phyloP scores from a whole-genome alignment of 2,113 vertebrate species.

The Colistium nudipinnis region DNA sequence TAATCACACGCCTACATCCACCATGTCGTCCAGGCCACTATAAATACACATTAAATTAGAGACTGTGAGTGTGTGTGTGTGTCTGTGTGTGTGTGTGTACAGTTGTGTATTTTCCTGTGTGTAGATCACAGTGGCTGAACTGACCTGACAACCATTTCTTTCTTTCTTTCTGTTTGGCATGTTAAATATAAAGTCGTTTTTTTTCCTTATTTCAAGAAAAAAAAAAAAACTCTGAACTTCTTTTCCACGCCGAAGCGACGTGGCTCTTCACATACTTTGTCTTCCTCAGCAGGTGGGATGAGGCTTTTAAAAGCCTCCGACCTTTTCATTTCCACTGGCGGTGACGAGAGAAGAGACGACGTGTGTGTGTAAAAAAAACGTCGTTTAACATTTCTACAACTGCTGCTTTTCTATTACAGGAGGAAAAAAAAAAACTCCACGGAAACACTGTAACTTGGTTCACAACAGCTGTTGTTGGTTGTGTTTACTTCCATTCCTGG shows the following conservation, averaged over 20 bases:
- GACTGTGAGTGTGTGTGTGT: constrained; percentile 25
- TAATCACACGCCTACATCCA: constrained; percentile 69
- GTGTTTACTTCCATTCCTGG: constrained; percentile 34
- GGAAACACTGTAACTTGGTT: constrained; percentile 40
- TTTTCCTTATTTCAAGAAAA: neutral
- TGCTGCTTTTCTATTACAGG: constrained; percentile 45
- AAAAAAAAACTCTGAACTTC: neutral
- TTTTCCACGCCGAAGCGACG: neutral
- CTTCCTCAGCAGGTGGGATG: constrained; percentile 59
- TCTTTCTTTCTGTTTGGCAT: constrained; percentile 1
- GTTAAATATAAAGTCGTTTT: neutral
- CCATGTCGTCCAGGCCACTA: constrained; percentile 61
- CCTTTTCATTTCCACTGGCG: constrained; percentile 64
- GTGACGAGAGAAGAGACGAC: constrained; percentile 27
- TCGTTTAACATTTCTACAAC: constrained; percentile 42
- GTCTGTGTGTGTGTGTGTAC: constrained; percentile 9
- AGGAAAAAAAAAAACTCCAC: constrained; percentile 27
- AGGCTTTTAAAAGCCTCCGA: constrained; percentile 41
- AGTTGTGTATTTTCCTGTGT: too few species aligned
- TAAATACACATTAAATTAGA: constrained; percentile 74
- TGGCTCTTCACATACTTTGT: constrained; percentile 47
- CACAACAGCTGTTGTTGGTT: constrained; percentile 65
- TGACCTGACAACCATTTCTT: constrained; percentile 25
- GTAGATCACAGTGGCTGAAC: constrained; percentile 4
- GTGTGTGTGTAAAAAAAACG: constrained; percentile 48